Evolutionary conservation across 2,797 vertebrate genomes (phyloP), one percentile per base, ranked within the genome.

Genomic region (Neosilurus hyrtlii): DNA sequence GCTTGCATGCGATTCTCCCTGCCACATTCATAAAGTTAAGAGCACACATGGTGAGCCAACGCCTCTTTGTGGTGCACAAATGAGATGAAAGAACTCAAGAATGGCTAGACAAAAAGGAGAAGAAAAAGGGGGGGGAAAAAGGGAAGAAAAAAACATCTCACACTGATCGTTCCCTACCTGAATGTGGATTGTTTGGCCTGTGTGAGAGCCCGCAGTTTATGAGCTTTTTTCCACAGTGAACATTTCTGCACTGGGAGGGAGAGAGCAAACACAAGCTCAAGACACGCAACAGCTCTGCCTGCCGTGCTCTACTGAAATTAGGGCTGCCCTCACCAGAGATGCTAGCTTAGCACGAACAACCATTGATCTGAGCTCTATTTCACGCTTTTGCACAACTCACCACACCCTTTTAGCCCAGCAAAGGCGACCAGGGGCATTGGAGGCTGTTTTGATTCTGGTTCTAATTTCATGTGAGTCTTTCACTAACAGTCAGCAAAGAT

Each of bases 241-340:
- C 82, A 87, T 87, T 89, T 79, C 89, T 91, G 89, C 88, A 85
- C 89, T 82, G 65, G 89, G 86, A 89, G 86, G 88, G 87, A 88
- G 86, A 87, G 89, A 88, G 91, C 92, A 94, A 95, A 95, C 92
- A 94, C 89, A 83, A 88, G 54, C 89, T 90, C 87, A 87, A 92
- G 91, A 93, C 94, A 95, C 93, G 94, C 93, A 93, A 94, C 82
- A 79, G 81, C 89, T 87, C 91, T 85, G 89, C 90, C 89, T 94
- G 92, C 90, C 93, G 92, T 94, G 94, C 92, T 87, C 91, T 3
- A 86, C 80, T 85, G 86, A 91, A 93, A 94, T 95, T 93, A 94
- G 89, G 91, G 90, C 89, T 89, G 86, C 88, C 86, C 86, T 87
- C 79, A 85, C 89, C 89, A 59, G 62, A 37, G 63, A 91, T 89